Percentiles rank a stretch among this genome's conserved stretches.
Conservation (phyloP, 1,140 invertebrate species). For the Drosophila bifasciata region DNA sequence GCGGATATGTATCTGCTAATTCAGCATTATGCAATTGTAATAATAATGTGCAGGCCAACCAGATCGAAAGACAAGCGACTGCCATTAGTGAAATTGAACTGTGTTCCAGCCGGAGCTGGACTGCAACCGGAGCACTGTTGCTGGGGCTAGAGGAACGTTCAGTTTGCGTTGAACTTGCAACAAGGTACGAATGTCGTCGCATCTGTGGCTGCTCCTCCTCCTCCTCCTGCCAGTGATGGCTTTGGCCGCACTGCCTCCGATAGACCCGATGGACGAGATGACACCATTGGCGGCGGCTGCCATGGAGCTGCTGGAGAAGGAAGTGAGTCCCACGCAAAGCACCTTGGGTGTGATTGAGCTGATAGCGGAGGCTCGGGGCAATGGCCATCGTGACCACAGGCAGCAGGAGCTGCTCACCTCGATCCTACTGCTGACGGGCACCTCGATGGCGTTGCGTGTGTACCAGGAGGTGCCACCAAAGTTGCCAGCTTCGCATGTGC, state of each 20-base stretch:
- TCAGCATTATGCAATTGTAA: background rate
- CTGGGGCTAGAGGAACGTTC: background rate
- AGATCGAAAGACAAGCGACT: background rate
- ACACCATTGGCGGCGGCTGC: conserved; percentile 31
- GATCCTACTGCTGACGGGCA: conserved; percentile 26
- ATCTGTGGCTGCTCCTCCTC: conserved; percentile 11
- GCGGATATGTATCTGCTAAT: too few relatives aligned
- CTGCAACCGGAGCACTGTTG: too few relatives aligned
- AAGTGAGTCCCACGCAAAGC: conserved; percentile 39
- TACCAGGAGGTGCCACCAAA: conserved; percentile 19
- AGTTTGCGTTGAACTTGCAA: background rate
- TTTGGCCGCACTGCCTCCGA: conserved; percentile 19
- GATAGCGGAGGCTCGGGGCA: background rate
- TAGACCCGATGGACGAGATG: background rate
- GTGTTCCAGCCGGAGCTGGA: too few relatives aligned
- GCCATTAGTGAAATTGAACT: conserved; percentile 26
- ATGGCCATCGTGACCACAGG: background rate
- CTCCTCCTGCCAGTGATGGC: conserved; percentile 1
- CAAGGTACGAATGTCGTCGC: conserved; percentile 6
- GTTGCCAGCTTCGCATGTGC: conserved; percentile 31
- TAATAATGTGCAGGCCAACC: too few relatives aligned
- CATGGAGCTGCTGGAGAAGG: conserved; percentile 35
- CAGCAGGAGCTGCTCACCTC: conserved; percentile 31
- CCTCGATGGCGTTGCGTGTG: conserved; percentile 37
- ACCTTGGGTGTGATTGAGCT: conserved; percentile 50